These are phyloP conservation scores for Pan troglodytes DNA, from an alignment of 2,113 vertebrate genomes.

Conservation along the genomic window NHGRI_mPanTro3-v2.1_pri NC_072421.2:26132001-26132500, in stretches of 20 bases:
- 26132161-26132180: slow-evolving; percentile 56
- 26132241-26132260: not conserved
- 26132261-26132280: not conserved
- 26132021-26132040: not conserved
- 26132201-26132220: slow-evolving; percentile 62
- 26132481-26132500: not conserved
- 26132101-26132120: slow-evolving; percentile 48
- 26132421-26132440: not conserved
- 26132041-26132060: not conserved
- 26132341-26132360: not conserved
- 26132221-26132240: slow-evolving; percentile 34
- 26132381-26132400: not conserved
- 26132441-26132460: not conserved
- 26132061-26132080: not conserved
- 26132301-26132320: not conserved
- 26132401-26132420: not conserved
- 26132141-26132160: slow-evolving; percentile 41
- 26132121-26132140: slow-evolving; percentile 53
- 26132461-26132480: not conserved
- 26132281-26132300: not conserved
- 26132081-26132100: slow-evolving; percentile 63
- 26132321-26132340: slow-evolving; percentile 10
- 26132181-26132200: not conserved
- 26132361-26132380: not conserved
- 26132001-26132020: not conserved